phyloP scores from a whole-genome alignment of 2,113 vertebrate genomes.

The Sebastes schlegelii region DNA sequence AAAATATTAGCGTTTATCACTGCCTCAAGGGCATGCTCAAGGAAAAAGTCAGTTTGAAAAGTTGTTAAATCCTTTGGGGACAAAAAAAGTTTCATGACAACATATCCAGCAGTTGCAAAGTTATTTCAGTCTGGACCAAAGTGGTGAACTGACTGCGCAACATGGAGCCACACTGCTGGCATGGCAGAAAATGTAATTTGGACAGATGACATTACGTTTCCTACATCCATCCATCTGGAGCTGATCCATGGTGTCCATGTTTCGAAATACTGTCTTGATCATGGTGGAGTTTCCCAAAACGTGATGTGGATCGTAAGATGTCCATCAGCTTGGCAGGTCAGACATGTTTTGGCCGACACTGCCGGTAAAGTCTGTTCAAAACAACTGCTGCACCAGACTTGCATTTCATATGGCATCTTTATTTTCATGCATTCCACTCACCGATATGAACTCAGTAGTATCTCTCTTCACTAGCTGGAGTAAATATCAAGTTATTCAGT shows the following conservation, averaged over 20 bases:
- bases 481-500: not conserved
- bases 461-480: not conserved
- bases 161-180: not conserved
- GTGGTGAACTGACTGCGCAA: not conserved
- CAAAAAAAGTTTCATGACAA: not conserved
- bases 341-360: not conserved
- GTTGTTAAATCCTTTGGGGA: not conserved
- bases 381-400: conserved; percentile 7
- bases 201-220: not conserved
- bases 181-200: not conserved
- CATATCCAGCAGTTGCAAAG: not conserved
- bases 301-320: not conserved
- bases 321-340: conserved; percentile 8
- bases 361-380: conserved; percentile 15
- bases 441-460: not conserved
- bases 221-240: not conserved
- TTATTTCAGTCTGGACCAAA: not conserved
- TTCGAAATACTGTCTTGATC: not conserved
- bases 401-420: not conserved
- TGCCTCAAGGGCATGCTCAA: not conserved
- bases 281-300: not conserved
- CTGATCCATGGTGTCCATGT: not conserved
- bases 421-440: not conserved
- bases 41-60: not conserved
- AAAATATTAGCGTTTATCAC: too few relatives aligned